phyloP scores from a whole-genome alignment of 2,113 vertebrate genomes.

The Cyphomyrus plagiostoma region DNA sequence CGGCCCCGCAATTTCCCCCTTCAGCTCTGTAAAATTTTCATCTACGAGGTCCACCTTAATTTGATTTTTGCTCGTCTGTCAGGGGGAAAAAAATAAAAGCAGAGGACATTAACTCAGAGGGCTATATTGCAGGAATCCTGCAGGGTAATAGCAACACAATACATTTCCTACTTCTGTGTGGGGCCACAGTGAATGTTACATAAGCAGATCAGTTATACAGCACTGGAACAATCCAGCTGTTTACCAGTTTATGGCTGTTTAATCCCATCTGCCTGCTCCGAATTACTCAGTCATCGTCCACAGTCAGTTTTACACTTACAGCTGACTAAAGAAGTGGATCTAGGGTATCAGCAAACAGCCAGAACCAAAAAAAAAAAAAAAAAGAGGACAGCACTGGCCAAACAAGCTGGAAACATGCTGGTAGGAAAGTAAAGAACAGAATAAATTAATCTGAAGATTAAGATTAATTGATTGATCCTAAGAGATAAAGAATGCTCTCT shows the following conservation, averaged over 20 bases:
- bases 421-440: background rate
- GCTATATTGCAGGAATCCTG: background rate
- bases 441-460: no score
- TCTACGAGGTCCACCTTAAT: conserved; percentile 99
- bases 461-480: background rate
- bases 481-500: background rate
- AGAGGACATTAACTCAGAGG: background rate
- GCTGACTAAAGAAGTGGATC: background rate
- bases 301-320: background rate
- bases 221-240: background rate
- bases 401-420: background rate
- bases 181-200: background rate
- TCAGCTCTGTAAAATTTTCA: conserved; percentile 98
- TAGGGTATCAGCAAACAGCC: background rate
- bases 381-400: background rate
- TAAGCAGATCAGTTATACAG: background rate
- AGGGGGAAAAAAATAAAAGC: conserved; percentile 58
- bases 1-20: conserved; percentile 97
- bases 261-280: background rate
- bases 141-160: background rate
- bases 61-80: conserved; percentile 98
- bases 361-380: background rate
- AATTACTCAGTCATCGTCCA: background rate
- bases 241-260: background rate
- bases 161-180: background rate